Conservation (phyloP, 2,888 invertebrate species). For the Zaprionus bogoriensis region DNA sequence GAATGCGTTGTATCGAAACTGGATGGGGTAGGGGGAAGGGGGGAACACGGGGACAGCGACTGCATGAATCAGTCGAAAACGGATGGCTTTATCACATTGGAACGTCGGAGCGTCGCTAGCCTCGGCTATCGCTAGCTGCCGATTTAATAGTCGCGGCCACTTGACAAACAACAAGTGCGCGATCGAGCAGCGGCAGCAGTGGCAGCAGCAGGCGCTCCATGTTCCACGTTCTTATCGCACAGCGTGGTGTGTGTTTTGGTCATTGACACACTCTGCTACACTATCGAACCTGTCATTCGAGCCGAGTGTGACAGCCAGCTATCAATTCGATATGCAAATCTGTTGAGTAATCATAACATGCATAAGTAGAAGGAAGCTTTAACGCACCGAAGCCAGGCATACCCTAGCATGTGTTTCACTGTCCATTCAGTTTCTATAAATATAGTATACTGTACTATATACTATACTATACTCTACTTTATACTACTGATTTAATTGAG, state of each 20-base stretch:
- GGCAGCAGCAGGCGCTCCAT: no score
- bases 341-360: background rate
- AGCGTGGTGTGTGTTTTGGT: slow-evolving; percentile 45
- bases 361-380: no score
- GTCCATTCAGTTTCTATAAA: no score
- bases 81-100: slow-evolving; percentile 16
- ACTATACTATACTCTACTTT: no score
- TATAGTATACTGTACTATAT: no score
- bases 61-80: slow-evolving; percentile 47
- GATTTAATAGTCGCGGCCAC: slow-evolving; percentile 15
- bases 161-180: slow-evolving; percentile 16
- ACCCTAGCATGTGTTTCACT: no score
- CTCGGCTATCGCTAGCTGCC: background rate
- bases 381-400: no score
- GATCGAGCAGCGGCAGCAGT: slow-evolving; percentile 21
- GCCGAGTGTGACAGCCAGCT: background rate
- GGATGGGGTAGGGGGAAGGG: slow-evolving; percentile 11
- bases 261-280: slow-evolving; percentile 57
- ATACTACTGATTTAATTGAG: no score
- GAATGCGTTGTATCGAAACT: slow-evolving; percentile 7
- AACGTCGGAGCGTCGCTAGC: background rate
- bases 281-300: slow-evolving; percentile 13
- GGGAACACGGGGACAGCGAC: slow-evolving; percentile 23
- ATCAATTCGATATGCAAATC: background rate
- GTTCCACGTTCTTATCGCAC: slow-evolving; percentile 32